A percentile compares a stretch with the other conserved stretches of the same genome.
Evolutionary conservation across 2,888 invertebrate species (phyloP).

Genomic region (Cabera pusaria): DNA sequence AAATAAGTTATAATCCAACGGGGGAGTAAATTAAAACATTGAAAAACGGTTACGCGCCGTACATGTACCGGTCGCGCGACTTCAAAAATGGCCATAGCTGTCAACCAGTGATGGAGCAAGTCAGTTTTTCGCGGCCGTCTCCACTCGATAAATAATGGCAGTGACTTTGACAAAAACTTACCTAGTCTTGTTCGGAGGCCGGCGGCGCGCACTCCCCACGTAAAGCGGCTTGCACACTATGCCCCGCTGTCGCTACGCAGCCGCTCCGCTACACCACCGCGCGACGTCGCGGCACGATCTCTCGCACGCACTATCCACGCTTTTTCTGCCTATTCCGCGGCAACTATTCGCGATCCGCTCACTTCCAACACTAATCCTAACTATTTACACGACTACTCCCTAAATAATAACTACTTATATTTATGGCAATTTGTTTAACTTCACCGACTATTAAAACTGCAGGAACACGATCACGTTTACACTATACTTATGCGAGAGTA

Average conservation of each 20-base stretch:
- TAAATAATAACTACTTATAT: constrained; percentile 81
- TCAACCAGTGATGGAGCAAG: constrained; percentile 66
- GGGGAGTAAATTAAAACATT: constrained; percentile 78
- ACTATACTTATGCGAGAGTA: constrained; percentile 82
- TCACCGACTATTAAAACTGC: constrained; percentile 82
- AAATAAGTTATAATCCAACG: constrained; percentile 51
- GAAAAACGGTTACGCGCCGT: constrained; percentile 65
- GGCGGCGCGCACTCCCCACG: constrained; percentile 67
- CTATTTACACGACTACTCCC: constrained; percentile 79
- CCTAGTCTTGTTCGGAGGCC: constrained; percentile 81
- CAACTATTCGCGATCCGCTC: constrained; percentile 67
- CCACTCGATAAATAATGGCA: constrained; percentile 82
- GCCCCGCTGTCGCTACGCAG: constrained; percentile 23
- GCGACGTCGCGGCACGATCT: constrained; percentile 3
- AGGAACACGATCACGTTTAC: constrained; percentile 83
- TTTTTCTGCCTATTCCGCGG: constrained; percentile 78
- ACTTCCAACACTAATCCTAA: constrained; percentile 72
- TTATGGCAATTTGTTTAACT: constrained; percentile 84
- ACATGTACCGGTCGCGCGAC: constrained; percentile 68
- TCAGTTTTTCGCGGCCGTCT: constrained; percentile 82
- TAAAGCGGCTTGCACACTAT: constrained; percentile 26
- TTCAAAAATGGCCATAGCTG: constrained; percentile 77
- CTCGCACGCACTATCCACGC: constrained; percentile 42
- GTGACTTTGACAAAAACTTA: constrained; percentile 82
- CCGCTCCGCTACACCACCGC: constrained; percentile 34